Conservation (phyloP, 2,888 invertebrate genomes). For the Diloba caeruleocephala region DNA sequence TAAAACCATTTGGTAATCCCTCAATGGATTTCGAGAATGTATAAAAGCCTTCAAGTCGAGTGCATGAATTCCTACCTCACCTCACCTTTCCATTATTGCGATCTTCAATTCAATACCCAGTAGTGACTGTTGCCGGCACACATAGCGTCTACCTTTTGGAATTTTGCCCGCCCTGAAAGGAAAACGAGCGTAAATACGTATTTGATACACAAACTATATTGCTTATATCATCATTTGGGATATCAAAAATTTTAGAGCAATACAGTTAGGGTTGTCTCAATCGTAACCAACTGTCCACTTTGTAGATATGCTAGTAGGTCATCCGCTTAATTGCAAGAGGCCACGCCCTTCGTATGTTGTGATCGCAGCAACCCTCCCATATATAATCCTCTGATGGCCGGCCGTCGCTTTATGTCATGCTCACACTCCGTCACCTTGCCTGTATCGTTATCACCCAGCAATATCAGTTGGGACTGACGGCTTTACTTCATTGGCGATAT, state of each 20-base stretch:
- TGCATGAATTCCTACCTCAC: constrained; percentile 1
- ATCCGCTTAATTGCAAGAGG: constrained; percentile 55
- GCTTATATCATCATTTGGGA: constrained; percentile 37
- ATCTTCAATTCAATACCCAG: constrained; percentile 32
- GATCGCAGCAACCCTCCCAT: constrained; percentile 47
- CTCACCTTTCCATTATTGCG: constrained; percentile 20
- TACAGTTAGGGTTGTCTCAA: constrained; percentile 28
- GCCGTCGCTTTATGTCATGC: constrained; percentile 38
- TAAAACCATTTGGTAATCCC: too few species aligned
- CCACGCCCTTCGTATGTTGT: constrained; percentile 57
- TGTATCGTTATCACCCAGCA: constrained; percentile 42
- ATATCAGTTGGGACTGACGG: constrained; percentile 24
- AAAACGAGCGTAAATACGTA: constrained; percentile 48
- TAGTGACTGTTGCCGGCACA: constrained; percentile 14
- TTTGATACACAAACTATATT: constrained; percentile 38
- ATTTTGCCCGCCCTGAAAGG: constrained; percentile 44
- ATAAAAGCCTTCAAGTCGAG: constrained; percentile 5
- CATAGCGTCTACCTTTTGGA: constrained; percentile 25
- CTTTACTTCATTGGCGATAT: constrained; percentile 5
- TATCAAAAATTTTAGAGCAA: constrained; percentile 37
- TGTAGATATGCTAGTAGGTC: constrained; percentile 49
- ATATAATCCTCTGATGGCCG: constrained; percentile 47
- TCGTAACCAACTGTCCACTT: constrained; percentile 38
- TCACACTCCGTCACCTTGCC: constrained; percentile 42
- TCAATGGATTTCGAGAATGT: neutral